Conservation (phyloP, 1,140 invertebrate genomes). For the Meloidogyne floridensis region DNA sequence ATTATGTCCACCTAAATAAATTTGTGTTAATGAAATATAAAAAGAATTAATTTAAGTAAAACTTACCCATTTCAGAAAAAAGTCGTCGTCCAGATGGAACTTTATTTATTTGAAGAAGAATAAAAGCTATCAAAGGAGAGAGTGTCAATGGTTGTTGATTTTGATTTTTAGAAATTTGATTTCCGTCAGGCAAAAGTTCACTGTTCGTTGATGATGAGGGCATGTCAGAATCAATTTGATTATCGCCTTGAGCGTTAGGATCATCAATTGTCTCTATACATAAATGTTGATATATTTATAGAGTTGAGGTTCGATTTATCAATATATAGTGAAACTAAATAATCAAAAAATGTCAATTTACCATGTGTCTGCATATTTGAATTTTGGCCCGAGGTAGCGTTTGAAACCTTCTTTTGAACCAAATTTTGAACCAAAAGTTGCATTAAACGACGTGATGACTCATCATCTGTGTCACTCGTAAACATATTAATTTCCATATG, state of each 20-base stretch:
- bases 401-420: background rate
- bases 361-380: background rate
- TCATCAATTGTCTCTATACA: background rate
- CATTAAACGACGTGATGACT: background rate
- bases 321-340: too few species aligned
- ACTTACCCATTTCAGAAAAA: constrained; percentile 27
- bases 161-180: background rate
- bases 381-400: background rate
- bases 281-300: too few species aligned
- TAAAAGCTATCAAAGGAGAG: constrained; percentile 27
- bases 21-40: background rate
- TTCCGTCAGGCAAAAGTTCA: background rate
- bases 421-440: background rate
- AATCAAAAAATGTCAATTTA: background rate
- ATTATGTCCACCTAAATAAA: constrained; percentile 38
- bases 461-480: background rate
- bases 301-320: too few species aligned
- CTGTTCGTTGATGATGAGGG: background rate
- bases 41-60: background rate
- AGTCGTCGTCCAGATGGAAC: constrained; percentile 3
- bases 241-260: background rate
- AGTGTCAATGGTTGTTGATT: constrained; percentile 27
- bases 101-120: constrained; percentile 21
- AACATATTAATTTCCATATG: background rate
- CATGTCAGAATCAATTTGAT: background rate